These are phyloP conservation scores for Ichneumon xanthorius DNA, from an alignment of 2,888 invertebrate species.

Conservation along the genomic window DNA sequence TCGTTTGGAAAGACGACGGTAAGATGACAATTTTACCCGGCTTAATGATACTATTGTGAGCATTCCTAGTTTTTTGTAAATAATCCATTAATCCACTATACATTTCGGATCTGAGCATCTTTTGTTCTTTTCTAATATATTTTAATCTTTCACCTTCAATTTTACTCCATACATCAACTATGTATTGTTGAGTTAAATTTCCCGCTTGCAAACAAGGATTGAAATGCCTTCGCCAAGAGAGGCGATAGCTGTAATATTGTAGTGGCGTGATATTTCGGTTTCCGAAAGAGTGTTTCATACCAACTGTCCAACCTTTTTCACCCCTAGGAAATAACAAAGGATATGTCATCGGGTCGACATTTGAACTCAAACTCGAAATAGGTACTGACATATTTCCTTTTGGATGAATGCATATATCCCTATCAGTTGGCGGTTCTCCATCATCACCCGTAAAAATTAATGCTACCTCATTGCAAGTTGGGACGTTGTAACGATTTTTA, in stretches of 20 bases:
- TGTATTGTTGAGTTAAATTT: slow-evolving; percentile 48
- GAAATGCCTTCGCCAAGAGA: slow-evolving; percentile 30
- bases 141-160: slow-evolving; percentile 50
- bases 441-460: slow-evolving; percentile 54
- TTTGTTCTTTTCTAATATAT: slow-evolving; percentile 54
- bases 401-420: slow-evolving; percentile 61
- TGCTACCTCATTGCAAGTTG: slow-evolving; percentile 62
- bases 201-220: slow-evolving; percentile 43
- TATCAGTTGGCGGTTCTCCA: slow-evolving; percentile 51
- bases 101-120: slow-evolving; percentile 24
- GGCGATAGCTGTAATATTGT: slow-evolving; percentile 58
- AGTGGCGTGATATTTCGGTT: slow-evolving; percentile 43
- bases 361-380: slow-evolving; percentile 48
- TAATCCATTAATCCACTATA: slow-evolving; percentile 68
- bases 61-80: slow-evolving; percentile 65
- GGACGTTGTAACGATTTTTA: slow-evolving; percentile 55
- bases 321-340: slow-evolving; percentile 19
- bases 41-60: slow-evolving; percentile 41
- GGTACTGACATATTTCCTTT: slow-evolving; percentile 32
- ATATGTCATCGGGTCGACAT: slow-evolving; percentile 43
- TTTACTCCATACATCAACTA: slow-evolving; percentile 55
- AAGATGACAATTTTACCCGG: slow-evolving; percentile 77
- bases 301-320: slow-evolving; percentile 46
- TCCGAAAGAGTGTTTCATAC: slow-evolving; percentile 34
- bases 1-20: slow-evolving; percentile 78